phyloP scores from a whole-genome alignment of 2,888 invertebrate species.

The Erebia epiphron region DNA sequence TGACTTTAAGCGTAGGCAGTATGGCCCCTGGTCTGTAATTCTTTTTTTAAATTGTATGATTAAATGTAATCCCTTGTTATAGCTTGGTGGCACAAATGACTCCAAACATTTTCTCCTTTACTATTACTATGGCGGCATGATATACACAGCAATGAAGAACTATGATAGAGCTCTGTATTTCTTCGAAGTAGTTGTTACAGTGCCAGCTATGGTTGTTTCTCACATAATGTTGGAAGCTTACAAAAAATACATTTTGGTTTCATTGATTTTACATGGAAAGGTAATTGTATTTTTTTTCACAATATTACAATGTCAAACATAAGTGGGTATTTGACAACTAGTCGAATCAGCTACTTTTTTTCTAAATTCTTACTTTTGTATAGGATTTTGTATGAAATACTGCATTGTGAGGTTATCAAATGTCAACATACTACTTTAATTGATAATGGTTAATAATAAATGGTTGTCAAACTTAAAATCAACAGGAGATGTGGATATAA shows the following conservation, averaged over 20 bases:
- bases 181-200: conserved; percentile 97
- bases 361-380: too few species aligned
- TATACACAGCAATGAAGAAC: conserved; percentile 96
- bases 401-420: too few species aligned
- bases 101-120: conserved; percentile 95
- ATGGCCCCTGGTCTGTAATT: too few species aligned
- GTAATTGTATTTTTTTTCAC: conserved; percentile 62
- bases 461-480: too few species aligned
- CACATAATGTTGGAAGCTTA: conserved; percentile 99
- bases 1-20: too few species aligned
- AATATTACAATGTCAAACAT: not conserved
- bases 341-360: too few species aligned
- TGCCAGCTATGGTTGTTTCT: conserved; percentile 96
- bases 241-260: conserved; percentile 97
- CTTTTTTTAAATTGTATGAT: too few species aligned
- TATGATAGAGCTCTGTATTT: conserved; percentile 96
- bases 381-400: too few species aligned
- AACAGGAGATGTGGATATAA: too few species aligned
- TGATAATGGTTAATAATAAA: too few species aligned
- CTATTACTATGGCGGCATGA: conserved; percentile 99
- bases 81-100: conserved; percentile 90
- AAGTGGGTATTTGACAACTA: too few species aligned
- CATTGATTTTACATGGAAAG: conserved; percentile 95
- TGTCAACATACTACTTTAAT: too few species aligned
- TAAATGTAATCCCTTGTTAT: conserved; percentile 45